Base-by-base conservation (phyloP, 2,888 invertebrate species). In the Nephrotoma guestfalica region DNA sequence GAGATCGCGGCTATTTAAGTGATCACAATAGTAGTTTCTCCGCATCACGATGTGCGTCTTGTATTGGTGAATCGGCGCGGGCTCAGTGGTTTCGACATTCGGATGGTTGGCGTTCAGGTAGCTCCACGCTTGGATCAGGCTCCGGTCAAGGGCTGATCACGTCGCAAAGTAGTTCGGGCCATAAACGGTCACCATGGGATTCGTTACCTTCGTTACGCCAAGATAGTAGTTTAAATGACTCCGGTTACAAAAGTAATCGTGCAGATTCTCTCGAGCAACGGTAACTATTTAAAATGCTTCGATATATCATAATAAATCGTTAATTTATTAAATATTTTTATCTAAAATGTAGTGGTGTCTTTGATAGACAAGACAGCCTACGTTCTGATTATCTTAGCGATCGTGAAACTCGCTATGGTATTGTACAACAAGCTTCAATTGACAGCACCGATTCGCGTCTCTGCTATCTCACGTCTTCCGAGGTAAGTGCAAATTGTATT, bases 391-490 rank as follows among this genome's bases (percentile, higher is more conserved):
- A 97, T 92, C 94, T 97, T 92, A 97, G 97, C 90, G 97, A 97
- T 92, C 94, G 97, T 88, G 97, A 97, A 90, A 94, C 96, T 18
- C 95, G 96, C 89, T 96, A 96, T 90, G 97, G 97, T 88, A 97
- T 97, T 91, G 96, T 97, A 89, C 97, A 97, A 92, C 98, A 98
- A 92, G 97, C 97, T 85, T 97, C 97, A 86, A 95, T 98, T 88
- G 97, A 98, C 91, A 97, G 97, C 93, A 97, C 97, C 9, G 98
- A 98, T 93, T 97, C 97, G 88, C 94, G 97, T 89, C 94, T 97
- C 89, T 97, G 97, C 92, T 98, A 98, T 92, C 94, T 98, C 91
- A 98, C 98, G 88, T 98, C 97, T 85, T 98, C 97, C 88, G 98
- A 98, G 97, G 97, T 98, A 93, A 95, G 97, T 94, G 87, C 41